Evolutionary conservation across 2,888 invertebrate species (phyloP), one percentile per base, ranked within the genome.

Genomic region (Nematopogon swammerdamellus): DNA sequence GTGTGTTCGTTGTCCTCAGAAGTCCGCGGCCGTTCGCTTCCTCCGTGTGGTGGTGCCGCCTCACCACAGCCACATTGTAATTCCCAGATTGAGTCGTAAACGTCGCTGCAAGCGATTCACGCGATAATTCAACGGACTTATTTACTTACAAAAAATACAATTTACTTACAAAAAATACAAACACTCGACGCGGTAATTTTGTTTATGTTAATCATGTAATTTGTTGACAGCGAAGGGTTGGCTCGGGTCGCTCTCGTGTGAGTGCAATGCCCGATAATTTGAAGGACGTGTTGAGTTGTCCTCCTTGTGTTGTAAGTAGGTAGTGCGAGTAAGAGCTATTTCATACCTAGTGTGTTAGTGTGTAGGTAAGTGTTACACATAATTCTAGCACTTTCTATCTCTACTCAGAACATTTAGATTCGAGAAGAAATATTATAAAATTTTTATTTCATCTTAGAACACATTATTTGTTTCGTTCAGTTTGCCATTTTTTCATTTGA

Each of bases 81-180:
- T 36, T 36, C 73, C 64, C 64, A 68, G 71, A 79, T 79, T 74
- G 75, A 76, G 76, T 75, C 76, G 75, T 79, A 79, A 79, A 79
- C 62, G 76, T 77, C 79, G 68, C 64, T 60, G 70, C 68, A 65
- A 72, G 71, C 71, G 66, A 44, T 36, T 36, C 36, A 36, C 36
- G 36, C 36, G 36, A 36, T 36, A 36, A 8, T 14, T 36, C 36
- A 36, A 36, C 11, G 6, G 36, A 14, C 36, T 36, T 36, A 36
- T 36, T 8, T 36, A 8, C 36, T 36, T 36, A 8, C 36, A 36
- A 36, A 36, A 36, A 36, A 36, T 36, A 36, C 36, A 36, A 3
- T 36, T 36, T 36, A 36, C 36, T 6, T 36, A 36, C 36, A 30
- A 18, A 36, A 25, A 18, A 18, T 19, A 16, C 29, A 69, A 60